phyloP scores from a whole-genome alignment of 2,113 vertebrate genomes.

The Stegostoma tigrinum region DNA sequence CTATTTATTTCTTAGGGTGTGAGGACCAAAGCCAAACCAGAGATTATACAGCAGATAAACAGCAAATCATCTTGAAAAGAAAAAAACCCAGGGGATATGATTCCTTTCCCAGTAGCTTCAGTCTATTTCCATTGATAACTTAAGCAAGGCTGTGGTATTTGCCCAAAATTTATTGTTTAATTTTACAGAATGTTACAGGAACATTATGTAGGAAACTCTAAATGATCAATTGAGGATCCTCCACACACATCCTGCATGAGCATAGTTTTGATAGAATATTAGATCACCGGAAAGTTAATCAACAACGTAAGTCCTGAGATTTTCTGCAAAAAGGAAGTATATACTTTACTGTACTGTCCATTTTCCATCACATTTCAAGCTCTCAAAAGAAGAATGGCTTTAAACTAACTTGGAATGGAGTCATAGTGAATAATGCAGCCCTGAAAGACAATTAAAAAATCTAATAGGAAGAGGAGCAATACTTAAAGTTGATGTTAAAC shows the following conservation, averaged over 20 bases:
- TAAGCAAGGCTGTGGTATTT: background rate
- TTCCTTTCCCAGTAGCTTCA: background rate
- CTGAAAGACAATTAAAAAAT: background rate
- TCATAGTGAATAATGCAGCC: background rate
- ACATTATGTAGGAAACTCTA: no score
- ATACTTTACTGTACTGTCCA: background rate
- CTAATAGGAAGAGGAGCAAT: background rate
- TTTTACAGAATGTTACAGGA: background rate
- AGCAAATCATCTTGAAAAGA: background rate
- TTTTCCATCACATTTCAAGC: background rate
- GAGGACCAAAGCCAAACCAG: background rate
- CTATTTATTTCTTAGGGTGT: background rate
- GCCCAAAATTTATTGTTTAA: background rate
- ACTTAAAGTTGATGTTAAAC: background rate
- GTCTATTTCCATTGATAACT: background rate
- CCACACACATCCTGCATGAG: background rate
- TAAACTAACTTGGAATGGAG: background rate
- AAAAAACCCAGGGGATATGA: background rate
- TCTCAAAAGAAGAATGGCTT: background rate
- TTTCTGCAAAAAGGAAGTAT: background rate
- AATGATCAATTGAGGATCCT: background rate
- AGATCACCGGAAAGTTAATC: background rate
- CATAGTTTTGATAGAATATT: background rate
- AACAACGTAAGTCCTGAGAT: background rate
- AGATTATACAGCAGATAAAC: background rate